Conservation (phyloP, 1,140 invertebrate species). For the Cyrtorhinus lividipennis region DNA sequence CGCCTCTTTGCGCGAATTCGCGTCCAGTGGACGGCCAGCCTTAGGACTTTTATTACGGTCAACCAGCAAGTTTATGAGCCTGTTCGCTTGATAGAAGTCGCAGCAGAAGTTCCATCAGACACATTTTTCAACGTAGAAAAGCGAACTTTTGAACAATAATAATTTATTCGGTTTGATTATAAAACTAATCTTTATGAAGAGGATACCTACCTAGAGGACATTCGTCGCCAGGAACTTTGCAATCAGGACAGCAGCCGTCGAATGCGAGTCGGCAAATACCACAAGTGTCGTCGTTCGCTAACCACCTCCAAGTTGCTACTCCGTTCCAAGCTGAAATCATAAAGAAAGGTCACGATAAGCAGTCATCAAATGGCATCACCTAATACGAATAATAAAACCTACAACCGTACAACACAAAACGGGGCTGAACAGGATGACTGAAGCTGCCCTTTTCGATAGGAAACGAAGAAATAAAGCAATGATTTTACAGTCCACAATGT, state of each 20-base stretch:
- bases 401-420: background rate
- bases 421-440: background rate
- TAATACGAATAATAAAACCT: background rate
- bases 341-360: background rate
- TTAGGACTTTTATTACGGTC: no score
- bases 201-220: slow-evolving; percentile 75
- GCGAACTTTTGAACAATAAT: no score
- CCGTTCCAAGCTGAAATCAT: slow-evolving; percentile 65
- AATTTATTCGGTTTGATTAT: no score
- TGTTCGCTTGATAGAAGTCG: no score
- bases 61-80: no score
- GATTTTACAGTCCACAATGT: background rate
- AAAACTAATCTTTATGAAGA: no score
- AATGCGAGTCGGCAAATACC: slow-evolving; percentile 98
- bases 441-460: background rate
- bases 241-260: slow-evolving; percentile 96
- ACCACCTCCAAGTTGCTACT: slow-evolving; percentile 96
- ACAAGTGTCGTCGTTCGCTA: slow-evolving; percentile 97
- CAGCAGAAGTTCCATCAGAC: no score
- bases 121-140: no score
- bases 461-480: background rate
- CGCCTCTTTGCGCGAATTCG: no score
- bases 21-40: no score
- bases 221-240: slow-evolving; percentile 95
- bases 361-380: background rate